Conservation (phyloP, 2,113 vertebrate genomes). For the Cynoglossus semilaevis region DNA sequence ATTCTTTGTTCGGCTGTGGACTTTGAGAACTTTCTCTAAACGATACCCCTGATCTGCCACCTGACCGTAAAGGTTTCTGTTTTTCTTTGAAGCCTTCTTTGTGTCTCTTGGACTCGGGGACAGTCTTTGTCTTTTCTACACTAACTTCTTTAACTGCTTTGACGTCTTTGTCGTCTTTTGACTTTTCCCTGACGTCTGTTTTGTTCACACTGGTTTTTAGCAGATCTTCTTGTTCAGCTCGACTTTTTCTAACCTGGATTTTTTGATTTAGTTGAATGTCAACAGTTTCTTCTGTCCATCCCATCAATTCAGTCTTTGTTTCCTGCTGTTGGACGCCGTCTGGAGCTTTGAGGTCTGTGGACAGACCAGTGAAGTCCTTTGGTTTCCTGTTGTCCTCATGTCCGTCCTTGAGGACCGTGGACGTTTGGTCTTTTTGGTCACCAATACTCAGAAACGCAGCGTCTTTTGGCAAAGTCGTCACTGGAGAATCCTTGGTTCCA, state of each 20-base stretch:
- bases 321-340: slow-evolving; percentile 2
- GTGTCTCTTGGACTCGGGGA: too few species aligned
- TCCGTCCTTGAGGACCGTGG: neutral
- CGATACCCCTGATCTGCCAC: slow-evolving; percentile 25
- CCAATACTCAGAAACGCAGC: neutral
- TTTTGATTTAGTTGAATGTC: neutral
- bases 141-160: too few species aligned
- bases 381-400: slow-evolving; percentile 1
- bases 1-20: slow-evolving; percentile 37
- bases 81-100: neutral
- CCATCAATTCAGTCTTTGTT: slow-evolving; percentile 1
- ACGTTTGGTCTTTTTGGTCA: slow-evolving; percentile 5
- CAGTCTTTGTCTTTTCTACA: too few species aligned
- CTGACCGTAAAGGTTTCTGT: slow-evolving; percentile 10
- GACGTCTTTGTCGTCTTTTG: neutral
- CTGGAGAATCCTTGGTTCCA: neutral
- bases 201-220: slow-evolving; percentile 6
- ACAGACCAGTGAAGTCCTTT: neutral
- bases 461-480: too few species aligned
- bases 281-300: neutral
- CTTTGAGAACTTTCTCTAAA: slow-evolving; percentile 14
- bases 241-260: neutral
- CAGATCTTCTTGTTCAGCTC: slow-evolving; percentile 3
- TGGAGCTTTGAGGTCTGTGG: neutral
- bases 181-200: neutral